Evolutionary conservation across 2,797 vertebrate species (phyloP).

Genomic region (Iguana delicatissima): DNA sequence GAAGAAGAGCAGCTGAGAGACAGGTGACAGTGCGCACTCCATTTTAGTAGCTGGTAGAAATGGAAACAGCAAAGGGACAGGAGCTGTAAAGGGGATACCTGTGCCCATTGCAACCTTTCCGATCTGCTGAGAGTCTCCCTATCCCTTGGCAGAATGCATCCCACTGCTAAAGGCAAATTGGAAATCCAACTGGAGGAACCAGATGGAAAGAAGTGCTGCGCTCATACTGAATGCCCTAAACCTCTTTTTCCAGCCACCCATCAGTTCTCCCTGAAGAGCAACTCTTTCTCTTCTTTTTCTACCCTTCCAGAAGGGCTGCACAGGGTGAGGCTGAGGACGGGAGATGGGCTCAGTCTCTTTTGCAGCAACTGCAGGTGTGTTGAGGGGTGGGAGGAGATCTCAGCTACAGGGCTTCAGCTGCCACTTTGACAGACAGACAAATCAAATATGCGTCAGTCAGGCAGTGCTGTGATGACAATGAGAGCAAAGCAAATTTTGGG

Average conservation of each 20-base stretch:
- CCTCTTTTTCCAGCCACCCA: slow-evolving; percentile 12
- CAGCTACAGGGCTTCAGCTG: slow-evolving; percentile 13
- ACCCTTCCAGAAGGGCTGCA: not conserved
- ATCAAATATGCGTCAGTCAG: slow-evolving; percentile 20
- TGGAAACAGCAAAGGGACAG: not conserved
- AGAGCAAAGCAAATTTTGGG: slow-evolving; percentile 3
- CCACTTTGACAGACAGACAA: slow-evolving; percentile 8
- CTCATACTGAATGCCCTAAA: not conserved
- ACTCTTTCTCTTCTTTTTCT: not conserved
- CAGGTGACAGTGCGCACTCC: not conserved
- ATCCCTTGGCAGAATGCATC: not conserved
- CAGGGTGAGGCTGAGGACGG: too few relatives aligned
- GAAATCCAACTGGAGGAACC: not conserved
- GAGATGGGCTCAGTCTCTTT: not conserved
- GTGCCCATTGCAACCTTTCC: not conserved
- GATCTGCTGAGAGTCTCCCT: not conserved
- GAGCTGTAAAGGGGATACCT: not conserved
- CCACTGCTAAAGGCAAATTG: slow-evolving; percentile 4
- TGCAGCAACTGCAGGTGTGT: slow-evolving; percentile 8
- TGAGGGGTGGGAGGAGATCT: too few relatives aligned
- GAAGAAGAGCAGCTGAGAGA: not conserved
- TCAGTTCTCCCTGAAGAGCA: not conserved
- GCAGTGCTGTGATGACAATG: slow-evolving; percentile 21
- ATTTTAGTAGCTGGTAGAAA: not conserved
- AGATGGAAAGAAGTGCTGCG: not conserved